phyloP scores from a whole-genome alignment of 2,888 invertebrate genomes.

The Caenorhabditis sulstoni region DNA sequence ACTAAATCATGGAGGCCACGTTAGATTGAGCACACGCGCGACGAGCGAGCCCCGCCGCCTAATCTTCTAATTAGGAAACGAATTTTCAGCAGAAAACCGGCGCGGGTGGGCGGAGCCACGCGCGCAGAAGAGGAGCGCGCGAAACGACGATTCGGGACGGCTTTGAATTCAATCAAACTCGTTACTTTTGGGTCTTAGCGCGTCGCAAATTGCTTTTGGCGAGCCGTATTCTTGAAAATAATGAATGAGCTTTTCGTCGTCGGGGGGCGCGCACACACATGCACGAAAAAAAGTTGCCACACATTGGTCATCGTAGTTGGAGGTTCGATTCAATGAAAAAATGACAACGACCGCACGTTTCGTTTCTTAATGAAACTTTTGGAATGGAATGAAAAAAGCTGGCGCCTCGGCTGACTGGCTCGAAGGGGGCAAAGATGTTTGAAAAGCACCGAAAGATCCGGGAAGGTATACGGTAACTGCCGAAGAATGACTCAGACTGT shows the following conservation, averaged over 20 bases:
- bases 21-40: no score
- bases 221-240: slow-evolving; percentile 32
- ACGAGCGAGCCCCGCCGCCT: no score
- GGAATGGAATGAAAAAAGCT: background rate
- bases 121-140: slow-evolving; percentile 5
- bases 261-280: background rate
- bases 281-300: slow-evolving; percentile 13
- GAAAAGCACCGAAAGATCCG: slow-evolving; percentile 1
- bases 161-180: slow-evolving; percentile 58
- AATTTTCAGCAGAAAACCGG: slow-evolving; percentile 39
- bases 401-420: background rate
- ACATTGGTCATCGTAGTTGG: background rate
- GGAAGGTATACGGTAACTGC: slow-evolving; percentile 26
- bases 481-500: slow-evolving; percentile 4
- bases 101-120: slow-evolving; percentile 16
- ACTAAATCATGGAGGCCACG: slow-evolving; percentile 31
- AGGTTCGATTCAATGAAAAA: background rate
- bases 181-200: slow-evolving; percentile 59
- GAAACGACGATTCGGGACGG: slow-evolving; percentile 47
- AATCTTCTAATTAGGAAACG: slow-evolving; percentile 58
- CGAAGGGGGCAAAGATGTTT: background rate
- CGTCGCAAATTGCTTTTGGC: slow-evolving; percentile 54
- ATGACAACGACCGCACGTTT: background rate
- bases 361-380: background rate
- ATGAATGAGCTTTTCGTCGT: slow-evolving; percentile 32